phyloP scores from a whole-genome alignment of 2,888 invertebrate species.

The Aleiodes alternator region DNA sequence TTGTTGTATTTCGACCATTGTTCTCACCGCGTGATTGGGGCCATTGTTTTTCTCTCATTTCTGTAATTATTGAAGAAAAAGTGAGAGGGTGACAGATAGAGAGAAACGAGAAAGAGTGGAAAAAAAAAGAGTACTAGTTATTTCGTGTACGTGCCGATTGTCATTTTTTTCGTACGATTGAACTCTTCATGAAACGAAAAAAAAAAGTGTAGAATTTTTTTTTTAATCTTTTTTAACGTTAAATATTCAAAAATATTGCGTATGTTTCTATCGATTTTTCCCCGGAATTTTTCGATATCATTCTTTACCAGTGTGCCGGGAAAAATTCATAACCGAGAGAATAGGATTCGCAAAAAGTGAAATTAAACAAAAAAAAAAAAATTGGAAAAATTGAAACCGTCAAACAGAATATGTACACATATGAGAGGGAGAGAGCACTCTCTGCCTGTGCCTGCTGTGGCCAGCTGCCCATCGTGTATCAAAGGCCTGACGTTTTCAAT shows the following conservation, averaged over 20 bases:
- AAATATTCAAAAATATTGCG: not conserved
- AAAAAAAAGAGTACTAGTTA: conserved; percentile 25
- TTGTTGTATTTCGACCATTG: conserved; percentile 73
- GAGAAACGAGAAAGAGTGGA: conserved; percentile 34
- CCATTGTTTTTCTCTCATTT: conserved; percentile 50
- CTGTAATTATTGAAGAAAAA: conserved; percentile 67
- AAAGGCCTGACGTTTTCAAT: conserved; percentile 64
- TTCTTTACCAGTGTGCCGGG: not conserved
- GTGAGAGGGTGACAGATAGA: conserved; percentile 28
- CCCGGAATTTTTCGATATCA: conserved; percentile 60
- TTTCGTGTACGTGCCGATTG: conserved; percentile 42
- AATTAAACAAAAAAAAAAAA: conserved; percentile 39
- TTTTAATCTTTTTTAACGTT: not conserved
- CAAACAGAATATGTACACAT: conserved; percentile 57
- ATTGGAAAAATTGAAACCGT: conserved; percentile 51
- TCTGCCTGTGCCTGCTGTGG: conserved; percentile 57
- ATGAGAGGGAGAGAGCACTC: conserved; percentile 39
- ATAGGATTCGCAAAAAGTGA: conserved; percentile 34
- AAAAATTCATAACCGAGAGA: conserved; percentile 31
- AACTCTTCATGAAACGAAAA: not conserved
- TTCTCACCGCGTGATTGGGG: conserved; percentile 71
- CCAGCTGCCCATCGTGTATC: conserved; percentile 59
- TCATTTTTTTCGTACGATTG: conserved; percentile 36
- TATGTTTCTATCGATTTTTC: conserved; percentile 13
- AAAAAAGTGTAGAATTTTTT: not conserved